Base-by-base conservation (phyloP, 2,113 vertebrate species). In the Pholis gunnellus region DNA sequence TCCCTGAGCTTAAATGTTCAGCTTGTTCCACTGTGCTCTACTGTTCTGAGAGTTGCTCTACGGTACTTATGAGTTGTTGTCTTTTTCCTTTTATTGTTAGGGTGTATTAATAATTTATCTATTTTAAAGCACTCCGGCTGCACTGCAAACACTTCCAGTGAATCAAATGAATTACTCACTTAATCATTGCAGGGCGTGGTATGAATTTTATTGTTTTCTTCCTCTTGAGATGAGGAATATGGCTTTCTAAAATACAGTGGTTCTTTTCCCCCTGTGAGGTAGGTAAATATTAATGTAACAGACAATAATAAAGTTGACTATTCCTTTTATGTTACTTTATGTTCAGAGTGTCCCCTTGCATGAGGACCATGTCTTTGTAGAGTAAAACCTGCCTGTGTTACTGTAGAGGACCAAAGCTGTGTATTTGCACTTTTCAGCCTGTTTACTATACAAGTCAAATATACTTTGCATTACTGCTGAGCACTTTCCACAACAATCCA, bases 381-480 rank as follows among this genome's bases (percentile, higher is more conserved):
- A 64, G 2, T 9, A 48, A 34, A 44, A 61, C 57, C 7, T 50
- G 25, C 17, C 13, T 61, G 34, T 54, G 48, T 36, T 22, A 18
- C 7, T 54, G 8, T 20, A 50, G 34, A 67, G 29, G 9, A 27
- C 17, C 9, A 17, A 18, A 29, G 59, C 9, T 17, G 15, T 27
- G 13, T 15, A 56, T 56, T 36, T 74, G 54, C 72, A 46, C 4
- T 5, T 69, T 72, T 77, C 60, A 78, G 31, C 40, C 34, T 13
- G 61, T 80, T 81, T 67, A 34, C 14, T 44, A 20, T 44, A 20
- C 22, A 36, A 85, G 57, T 84, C 85, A 72, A 54, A 84, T 80
- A 59, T 38, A 48, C 59, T 84, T 85, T 72, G 64, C 65, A 79
- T 72, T 86, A 72, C 48, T 78, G 64, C 69, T 86, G 85, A 84